Base-by-base conservation (phyloP, 2,797 vertebrate species). In the Sebastes glaucus region DNA sequence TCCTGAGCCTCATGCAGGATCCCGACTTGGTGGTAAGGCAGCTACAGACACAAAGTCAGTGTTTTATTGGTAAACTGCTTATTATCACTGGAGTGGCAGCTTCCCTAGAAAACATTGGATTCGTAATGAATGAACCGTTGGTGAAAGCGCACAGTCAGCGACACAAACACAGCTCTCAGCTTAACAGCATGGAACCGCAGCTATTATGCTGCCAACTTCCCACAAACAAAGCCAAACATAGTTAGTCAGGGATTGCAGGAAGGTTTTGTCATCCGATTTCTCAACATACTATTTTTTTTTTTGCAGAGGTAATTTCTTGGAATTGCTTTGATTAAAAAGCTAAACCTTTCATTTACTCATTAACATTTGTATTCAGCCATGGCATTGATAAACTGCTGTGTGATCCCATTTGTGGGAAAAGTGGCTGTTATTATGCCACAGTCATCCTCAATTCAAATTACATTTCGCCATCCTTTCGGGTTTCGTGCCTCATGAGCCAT, bases 1-100 rank as follows among this genome's bases (percentile, higher is more conserved):
- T 99, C 88, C 88, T 97, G 81, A 97, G 91, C 86, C 96, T 99
- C 79, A 97, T 99, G 96, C 98, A 99, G 92, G 98, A 99, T 86
- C 96, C 96, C 2, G 98, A 99, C 86, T 96, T 99, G 85, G 98
- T 99, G 96, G 98, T 99, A 95, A 94, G 97, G 14, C 60, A 23
- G 6, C 30, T 46, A 25, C 25, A 73, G 3, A 38, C 69, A 4
- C 49, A 64, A 38, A 56, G 10, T n/a, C 14, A 14, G 1, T n/a
- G 20, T 62, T 35, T 4, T 28, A 30, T 28, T 23, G 9, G 13
- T 27, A 16, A 80, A 69, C 38, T 72, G 60, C 49, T 11, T 65
- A 30, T 73, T 61, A 25, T 55, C 18, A 25, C 64, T 62, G 9
- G 18, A 71, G 30, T 13, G 4, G 10, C 16, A 53, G 18, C n/a